These are phyloP conservation scores for Desoria tigrina DNA, from an alignment of 2,888 invertebrate genomes.

Conservation along the genomic window DNA sequence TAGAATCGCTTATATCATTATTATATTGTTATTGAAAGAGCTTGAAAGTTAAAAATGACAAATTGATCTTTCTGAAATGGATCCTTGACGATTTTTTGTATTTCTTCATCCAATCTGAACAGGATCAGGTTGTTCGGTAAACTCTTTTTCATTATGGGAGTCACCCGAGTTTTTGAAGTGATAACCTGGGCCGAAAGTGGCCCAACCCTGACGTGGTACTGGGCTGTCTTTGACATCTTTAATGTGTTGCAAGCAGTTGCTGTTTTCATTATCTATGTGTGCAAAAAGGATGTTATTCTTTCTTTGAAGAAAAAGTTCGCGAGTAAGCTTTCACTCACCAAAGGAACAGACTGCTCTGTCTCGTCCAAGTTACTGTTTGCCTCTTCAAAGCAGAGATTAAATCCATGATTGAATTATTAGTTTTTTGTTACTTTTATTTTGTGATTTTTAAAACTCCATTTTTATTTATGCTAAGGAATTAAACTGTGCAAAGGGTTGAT, in stretches of 20 bases:
- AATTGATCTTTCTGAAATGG: not conserved
- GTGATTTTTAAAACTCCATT: no score
- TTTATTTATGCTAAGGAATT: no score
- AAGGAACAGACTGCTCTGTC: not conserved
- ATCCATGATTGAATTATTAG: not conserved
- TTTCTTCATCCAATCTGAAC: not conserved
- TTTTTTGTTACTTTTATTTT: no score
- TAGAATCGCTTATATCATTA: no score
- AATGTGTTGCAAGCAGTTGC: constrained; percentile 51
- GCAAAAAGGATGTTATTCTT: constrained; percentile 47
- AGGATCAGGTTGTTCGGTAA: constrained; percentile 49
- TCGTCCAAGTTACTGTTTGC: not conserved
- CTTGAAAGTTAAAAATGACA: not conserved
- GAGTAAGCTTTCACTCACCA: no score
- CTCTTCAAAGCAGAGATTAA: not conserved
- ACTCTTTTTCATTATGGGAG: constrained; percentile 51
- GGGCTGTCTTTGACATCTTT: constrained; percentile 48
- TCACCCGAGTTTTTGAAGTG: constrained; percentile 48
- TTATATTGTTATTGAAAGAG: not conserved
- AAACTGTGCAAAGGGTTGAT: no score
- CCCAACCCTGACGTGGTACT: constrained; percentile 44
- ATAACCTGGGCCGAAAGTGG: constrained; percentile 43
- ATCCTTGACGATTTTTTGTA: no score
- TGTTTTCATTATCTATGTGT: constrained; percentile 51
- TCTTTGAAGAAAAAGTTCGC: constrained; percentile 29